A percentile compares a stretch with the other conserved stretches of the same genome.
Evolutionary conservation across 2,113 vertebrate genomes (phyloP).

Genomic region (Centropus unirufus): DNA sequence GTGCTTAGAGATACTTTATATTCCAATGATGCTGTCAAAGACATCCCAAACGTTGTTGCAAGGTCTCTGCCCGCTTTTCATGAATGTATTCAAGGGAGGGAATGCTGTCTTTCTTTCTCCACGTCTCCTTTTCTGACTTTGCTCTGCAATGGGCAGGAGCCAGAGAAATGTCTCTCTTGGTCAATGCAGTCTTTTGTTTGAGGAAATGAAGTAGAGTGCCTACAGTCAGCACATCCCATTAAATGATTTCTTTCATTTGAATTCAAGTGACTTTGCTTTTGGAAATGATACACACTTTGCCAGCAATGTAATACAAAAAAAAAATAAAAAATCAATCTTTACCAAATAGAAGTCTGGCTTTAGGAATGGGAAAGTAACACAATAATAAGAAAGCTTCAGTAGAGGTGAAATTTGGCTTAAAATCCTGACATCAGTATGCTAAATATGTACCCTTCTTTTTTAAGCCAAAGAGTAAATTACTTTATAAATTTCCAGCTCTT

Average conservation of each 20-base stretch:
- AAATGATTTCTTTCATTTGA: slow-evolving; percentile 39
- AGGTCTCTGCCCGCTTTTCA: neutral
- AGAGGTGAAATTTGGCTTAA: neutral
- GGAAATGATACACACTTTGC: neutral
- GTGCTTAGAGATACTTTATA: neutral
- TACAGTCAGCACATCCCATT: slow-evolving; percentile 20
- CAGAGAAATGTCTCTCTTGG: slow-evolving; percentile 7
- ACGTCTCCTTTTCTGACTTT: slow-evolving; percentile 20
- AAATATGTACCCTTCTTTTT: neutral
- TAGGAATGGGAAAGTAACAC: neutral
- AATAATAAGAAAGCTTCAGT: neutral
- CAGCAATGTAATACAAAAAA: neutral
- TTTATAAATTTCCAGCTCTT: neutral
- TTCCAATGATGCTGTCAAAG: neutral
- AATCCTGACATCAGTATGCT: neutral
- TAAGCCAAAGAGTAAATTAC: neutral
- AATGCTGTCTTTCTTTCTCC: slow-evolving; percentile 3
- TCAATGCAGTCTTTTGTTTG: slow-evolving; percentile 54
- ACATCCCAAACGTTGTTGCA: neutral
- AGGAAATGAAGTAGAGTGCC: slow-evolving; percentile 18
- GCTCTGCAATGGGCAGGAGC: slow-evolving; percentile 7
- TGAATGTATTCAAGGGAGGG: slow-evolving; percentile 1
- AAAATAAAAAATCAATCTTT: neutral
- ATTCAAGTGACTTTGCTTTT: slow-evolving; percentile 12
- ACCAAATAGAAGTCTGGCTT: neutral